A percentile compares a stretch with the other conserved stretches of the same genome.
Conservation (phyloP, 2,888 invertebrate species). For the Gastrophysa polygoni region DNA sequence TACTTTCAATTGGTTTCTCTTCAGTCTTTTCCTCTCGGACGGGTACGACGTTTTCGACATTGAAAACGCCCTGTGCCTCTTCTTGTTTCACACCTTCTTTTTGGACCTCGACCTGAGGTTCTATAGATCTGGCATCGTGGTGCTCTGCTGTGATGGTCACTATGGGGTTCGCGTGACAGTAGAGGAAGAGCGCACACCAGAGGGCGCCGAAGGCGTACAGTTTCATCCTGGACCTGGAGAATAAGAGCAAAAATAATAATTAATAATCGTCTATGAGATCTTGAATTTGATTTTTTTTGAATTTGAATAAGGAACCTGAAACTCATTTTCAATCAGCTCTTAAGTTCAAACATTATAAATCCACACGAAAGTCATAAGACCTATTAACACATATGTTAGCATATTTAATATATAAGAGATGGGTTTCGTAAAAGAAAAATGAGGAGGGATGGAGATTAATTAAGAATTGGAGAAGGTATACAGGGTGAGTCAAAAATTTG, state of each 20-base stretch:
- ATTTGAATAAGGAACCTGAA: no score
- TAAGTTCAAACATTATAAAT: no score
- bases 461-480: no score
- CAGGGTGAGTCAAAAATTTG: no score
- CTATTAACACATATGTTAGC: no score
- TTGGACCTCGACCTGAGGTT: slow-evolving; percentile 27
- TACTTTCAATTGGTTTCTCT: slow-evolving; percentile 23
- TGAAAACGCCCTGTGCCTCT: slow-evolving; percentile 46
- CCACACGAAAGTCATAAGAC: no score
- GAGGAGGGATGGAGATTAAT: no score
- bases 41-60: slow-evolving; percentile 22
- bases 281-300: no score
- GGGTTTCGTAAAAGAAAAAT: no score
- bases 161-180: slow-evolving; percentile 47
- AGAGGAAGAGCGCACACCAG: slow-evolving; percentile 48
- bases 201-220: slow-evolving; percentile 50
- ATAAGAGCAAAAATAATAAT: slow-evolving; percentile 24
- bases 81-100: slow-evolving; percentile 48
- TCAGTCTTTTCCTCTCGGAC: slow-evolving; percentile 15
- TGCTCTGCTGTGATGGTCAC: slow-evolving; percentile 39
- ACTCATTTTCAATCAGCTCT: no score
- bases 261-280: no score
- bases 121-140: slow-evolving; percentile 17
- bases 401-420: no score
- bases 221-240: slow-evolving; percentile 46